These are phyloP conservation scores for Drosophila mayri DNA, from an alignment of 1,140 invertebrate species.

Conservation along the genomic window DNA sequence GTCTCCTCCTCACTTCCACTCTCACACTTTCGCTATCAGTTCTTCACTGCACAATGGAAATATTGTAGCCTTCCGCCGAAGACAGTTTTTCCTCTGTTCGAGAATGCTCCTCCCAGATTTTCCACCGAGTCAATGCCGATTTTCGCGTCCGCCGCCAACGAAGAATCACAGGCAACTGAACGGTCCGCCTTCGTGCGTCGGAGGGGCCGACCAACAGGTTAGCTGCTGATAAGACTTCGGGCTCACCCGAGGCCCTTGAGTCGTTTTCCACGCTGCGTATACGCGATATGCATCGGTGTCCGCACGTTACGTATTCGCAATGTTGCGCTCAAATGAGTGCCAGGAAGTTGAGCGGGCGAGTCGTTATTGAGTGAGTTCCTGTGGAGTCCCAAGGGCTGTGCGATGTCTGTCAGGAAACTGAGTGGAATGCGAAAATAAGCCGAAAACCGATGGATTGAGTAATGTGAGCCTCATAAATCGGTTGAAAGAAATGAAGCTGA, in stretches of 20 bases:
- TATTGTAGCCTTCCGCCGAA: conserved; percentile 20
- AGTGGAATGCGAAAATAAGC: conserved; percentile 21
- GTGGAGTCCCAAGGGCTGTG: neutral
- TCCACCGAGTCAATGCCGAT: conserved; percentile 43
- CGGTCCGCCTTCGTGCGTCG: conserved; percentile 24
- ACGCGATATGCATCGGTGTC: conserved; percentile 17
- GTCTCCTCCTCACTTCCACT: conserved; percentile 32
- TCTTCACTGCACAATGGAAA: conserved; percentile 27
- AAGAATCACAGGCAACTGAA: conserved; percentile 77
- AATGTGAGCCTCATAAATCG: conserved; percentile 13
- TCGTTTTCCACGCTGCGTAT: conserved; percentile 27
- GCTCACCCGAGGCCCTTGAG: conserved; percentile 16
- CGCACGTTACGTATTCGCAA: conserved; percentile 23
- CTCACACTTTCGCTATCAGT: conserved; percentile 47
- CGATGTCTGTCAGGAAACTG: conserved; percentile 11
- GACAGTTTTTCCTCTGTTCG: conserved; percentile 29
- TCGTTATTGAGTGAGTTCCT: conserved; percentile 22
- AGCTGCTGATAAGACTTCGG: conserved; percentile 72
- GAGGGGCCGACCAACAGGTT: conserved; percentile 70
- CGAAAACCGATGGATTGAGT: conserved; percentile 6
- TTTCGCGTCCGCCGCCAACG: conserved; percentile 67
- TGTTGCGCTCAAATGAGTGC: conserved; percentile 17
- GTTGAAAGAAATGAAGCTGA: neutral
- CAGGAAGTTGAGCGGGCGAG: conserved; percentile 11
- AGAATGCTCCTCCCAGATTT: conserved; percentile 15